Percentiles rank a stretch among this genome's conserved stretches.
Conservation (phyloP, 2,888 invertebrate species). For the Chrysolina americana region DNA sequence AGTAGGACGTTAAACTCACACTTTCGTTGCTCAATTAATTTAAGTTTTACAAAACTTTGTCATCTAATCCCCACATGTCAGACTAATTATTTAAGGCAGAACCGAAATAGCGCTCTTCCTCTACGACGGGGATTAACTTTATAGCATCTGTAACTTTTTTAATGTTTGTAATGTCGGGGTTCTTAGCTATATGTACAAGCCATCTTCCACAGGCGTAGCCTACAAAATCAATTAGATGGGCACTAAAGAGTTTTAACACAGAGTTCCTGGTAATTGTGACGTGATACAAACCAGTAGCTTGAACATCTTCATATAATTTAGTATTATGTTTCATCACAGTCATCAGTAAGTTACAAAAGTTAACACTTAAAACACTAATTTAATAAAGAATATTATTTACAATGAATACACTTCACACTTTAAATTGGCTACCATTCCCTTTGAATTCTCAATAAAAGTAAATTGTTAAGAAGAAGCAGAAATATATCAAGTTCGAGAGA, state of each 20-base stretch:
- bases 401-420: no score
- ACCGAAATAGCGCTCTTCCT: constrained; percentile 59
- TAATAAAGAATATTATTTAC: no score
- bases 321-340: not conserved
- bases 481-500: no score
- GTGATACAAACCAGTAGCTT: not conserved
- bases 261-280: not conserved
- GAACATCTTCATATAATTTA: not conserved
- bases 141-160: constrained; percentile 56
- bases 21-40: constrained; percentile 59
- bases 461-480: no score
- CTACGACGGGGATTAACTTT: constrained; percentile 56
- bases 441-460: no score
- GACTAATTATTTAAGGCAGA: constrained; percentile 60
- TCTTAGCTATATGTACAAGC: constrained; percentile 18
- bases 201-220: constrained; percentile 6
- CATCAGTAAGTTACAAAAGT: no score
- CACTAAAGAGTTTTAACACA: constrained; percentile 1
- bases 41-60: constrained; percentile 56
- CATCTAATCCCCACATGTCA: constrained; percentile 59
- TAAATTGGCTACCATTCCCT: no score
- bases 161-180: constrained; percentile 36
- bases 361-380: no score
- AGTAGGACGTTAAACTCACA: constrained; percentile 37
- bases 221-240: constrained; percentile 14